A percentile compares a stretch with the other conserved stretches of the same genome.
These are phyloP conservation scores for Psephotus haematonotus DNA, from an alignment of 2,113 vertebrate genomes.

Conservation along the genomic window DNA sequence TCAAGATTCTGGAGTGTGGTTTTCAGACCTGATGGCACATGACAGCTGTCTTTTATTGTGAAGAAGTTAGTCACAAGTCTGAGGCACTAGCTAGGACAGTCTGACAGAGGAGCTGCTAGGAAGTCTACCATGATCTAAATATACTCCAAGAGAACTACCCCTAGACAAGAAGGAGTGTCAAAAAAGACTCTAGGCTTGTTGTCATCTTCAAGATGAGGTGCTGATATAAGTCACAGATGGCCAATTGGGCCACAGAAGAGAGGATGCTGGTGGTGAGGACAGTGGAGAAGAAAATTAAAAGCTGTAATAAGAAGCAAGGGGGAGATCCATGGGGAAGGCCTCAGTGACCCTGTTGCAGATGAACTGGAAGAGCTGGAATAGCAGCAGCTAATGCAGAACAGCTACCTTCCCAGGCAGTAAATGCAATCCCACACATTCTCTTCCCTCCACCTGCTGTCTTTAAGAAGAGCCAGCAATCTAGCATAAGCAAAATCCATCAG, in stretches of 20 bases:
- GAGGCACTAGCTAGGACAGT: neutral
- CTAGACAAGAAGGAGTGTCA: neutral
- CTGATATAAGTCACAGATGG: neutral
- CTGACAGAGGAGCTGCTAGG: neutral
- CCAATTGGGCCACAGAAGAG: neutral
- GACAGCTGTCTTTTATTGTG: slow-evolving; percentile 34
- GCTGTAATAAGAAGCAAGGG: neutral
- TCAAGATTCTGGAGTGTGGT: slow-evolving; percentile 26
- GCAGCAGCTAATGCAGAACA: neutral
- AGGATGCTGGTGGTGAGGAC: neutral
- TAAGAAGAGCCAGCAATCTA: neutral
- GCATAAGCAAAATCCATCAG: neutral
- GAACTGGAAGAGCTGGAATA: neutral
- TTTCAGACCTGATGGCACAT: slow-evolving; percentile 37
- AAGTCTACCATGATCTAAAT: slow-evolving; percentile 1
- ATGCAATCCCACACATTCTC: neutral
- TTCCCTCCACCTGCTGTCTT: neutral
- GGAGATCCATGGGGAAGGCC: neutral
- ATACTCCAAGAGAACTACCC: neutral
- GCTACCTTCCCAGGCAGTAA: neutral
- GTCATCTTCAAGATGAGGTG: neutral
- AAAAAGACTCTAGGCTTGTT: neutral
- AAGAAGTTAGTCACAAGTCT: slow-evolving; percentile 36
- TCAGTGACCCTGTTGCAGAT: neutral
- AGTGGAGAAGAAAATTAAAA: neutral